Base-by-base conservation (phyloP, 35 echinoderm and acorn worm species). In the Apostichopus japonicus region DNA sequence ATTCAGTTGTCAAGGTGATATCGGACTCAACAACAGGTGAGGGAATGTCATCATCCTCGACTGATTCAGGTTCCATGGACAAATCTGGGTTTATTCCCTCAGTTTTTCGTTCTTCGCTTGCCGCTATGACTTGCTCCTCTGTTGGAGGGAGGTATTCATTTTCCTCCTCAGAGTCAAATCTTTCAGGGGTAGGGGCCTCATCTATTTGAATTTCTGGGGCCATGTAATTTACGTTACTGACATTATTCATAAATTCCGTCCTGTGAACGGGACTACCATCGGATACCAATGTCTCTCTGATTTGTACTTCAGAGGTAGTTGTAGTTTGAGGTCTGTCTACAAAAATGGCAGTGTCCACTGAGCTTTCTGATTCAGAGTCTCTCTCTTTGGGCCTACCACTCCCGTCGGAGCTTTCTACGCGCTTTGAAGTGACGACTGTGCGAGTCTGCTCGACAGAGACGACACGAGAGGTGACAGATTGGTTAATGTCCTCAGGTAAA, bases 261-360 rank as follows among this genome's bases (percentile, higher is more conserved):
- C 24, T 78, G 53, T 90, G 70, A 90, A 71, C 19, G 24, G 23
- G 7, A 78, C 67, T 90, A 22, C n/a, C 11, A 44, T 90, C 88
- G 13, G 65, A 52, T 8, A 90, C 67, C 5, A 90, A 17, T 23
- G 88, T 90, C 88, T 90, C 88, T 53, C 71, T 54, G 52, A 90
- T 90, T 90, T 51, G 77, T 23, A 90, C 71, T 44, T 90, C 88
- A 51, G 88, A 56, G 67, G 88, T 15, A 10, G 24, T 75, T 14
- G 71, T 75, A 23, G 15, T 23, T 75, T 75, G 27, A 51, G 77
- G 70, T 8, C 70, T 71, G 15, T 91, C 96, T 8, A 93, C 91
- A 93, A 94, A 97, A 17, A 97, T 92, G 19, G 93, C 96, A 22
- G 96, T 97, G 79, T 97, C 96, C 4, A 93, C 91, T 15, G 96